Percentiles rank a stretch among this genome's conserved stretches.
phyloP scores from a whole-genome alignment of 2,797 vertebrate genomes.

The Thaleichthys pacificus region DNA sequence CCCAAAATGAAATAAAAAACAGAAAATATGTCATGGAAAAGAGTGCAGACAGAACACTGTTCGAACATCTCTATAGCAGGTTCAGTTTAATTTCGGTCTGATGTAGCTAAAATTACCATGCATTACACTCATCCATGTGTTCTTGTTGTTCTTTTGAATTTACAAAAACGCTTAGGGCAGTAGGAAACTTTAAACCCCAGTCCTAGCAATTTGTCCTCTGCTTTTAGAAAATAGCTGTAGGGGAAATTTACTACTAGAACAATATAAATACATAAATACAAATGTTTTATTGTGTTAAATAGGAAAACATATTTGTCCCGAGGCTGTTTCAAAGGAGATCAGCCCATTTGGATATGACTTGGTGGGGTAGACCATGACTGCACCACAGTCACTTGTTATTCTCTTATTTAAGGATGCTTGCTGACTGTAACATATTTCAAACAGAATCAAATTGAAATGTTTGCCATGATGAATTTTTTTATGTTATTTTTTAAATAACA shows the following conservation, averaged over 20 bases:
- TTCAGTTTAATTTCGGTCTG: too few species aligned
- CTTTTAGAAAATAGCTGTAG: constrained; percentile 29
- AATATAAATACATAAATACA: constrained; percentile 33
- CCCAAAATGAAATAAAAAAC: too few species aligned
- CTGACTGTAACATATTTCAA: neutral
- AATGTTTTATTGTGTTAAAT: constrained; percentile 33
- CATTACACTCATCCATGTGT: neutral
- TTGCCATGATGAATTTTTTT: neutral
- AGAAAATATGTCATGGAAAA: too few species aligned
- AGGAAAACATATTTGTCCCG: constrained; percentile 25
- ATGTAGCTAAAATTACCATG: neutral
- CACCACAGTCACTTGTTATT: neutral
- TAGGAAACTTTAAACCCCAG: constrained; percentile 42
- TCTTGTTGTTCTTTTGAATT: constrained; percentile 25
- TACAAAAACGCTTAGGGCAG: constrained; percentile 17
- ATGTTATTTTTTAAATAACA: too few species aligned
- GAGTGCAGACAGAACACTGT: too few species aligned
- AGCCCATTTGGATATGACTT: constrained; percentile 44
- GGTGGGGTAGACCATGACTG: constrained; percentile 23
- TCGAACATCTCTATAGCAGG: too few species aligned
- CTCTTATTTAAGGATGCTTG: neutral
- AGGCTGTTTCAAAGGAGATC: constrained; percentile 42
- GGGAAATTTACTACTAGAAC: constrained; percentile 37
- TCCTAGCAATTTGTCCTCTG: constrained; percentile 35
- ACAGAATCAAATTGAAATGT: neutral